phyloP scores from a whole-genome alignment of 2,797 vertebrate species.

The Sebastolobus altivelis region DNA sequence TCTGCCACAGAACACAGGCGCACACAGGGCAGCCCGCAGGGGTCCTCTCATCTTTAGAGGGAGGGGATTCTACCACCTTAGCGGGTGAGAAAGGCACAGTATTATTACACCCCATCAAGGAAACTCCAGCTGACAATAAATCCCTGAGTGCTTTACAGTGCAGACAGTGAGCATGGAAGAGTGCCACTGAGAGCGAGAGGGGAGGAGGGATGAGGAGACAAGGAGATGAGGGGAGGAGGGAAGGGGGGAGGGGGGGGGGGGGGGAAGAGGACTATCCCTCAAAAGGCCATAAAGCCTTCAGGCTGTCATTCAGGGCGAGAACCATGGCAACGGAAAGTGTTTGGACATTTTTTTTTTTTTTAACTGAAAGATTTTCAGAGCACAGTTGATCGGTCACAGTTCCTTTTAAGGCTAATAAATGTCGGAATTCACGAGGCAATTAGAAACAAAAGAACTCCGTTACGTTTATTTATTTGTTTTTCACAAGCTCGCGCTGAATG shows the following conservation, averaged over 20 bases:
- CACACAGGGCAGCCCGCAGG: conserved; percentile 83
- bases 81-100: conserved; percentile 84
- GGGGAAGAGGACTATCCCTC: conserved; percentile 66
- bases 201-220: conserved; percentile 59
- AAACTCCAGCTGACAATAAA: conserved; percentile 89
- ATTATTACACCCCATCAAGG: conserved; percentile 89
- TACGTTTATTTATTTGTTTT: conserved; percentile 50
- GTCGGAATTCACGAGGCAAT: conserved; percentile 57
- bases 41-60: conserved; percentile 85
- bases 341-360: conserved; percentile 53
- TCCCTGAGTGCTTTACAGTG: conserved; percentile 86
- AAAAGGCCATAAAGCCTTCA: conserved; percentile 84
- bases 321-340: conserved; percentile 70
- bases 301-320: conserved; percentile 78
- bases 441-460: conserved; percentile 46
- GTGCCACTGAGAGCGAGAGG: conserved; percentile 72
- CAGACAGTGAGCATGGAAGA: conserved; percentile 81
- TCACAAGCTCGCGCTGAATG: conserved; percentile 35
- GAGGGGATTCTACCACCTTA: conserved; percentile 86
- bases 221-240: conserved; percentile 58
- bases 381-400: conserved; percentile 53
- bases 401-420: conserved; percentile 66
- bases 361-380: conserved; percentile 38
- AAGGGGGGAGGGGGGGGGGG: conserved; percentile 40
- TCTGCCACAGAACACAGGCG: conserved; percentile 88